Conservation (phyloP, 2,888 invertebrate genomes). For the Leptinotarsa juncta region DNA sequence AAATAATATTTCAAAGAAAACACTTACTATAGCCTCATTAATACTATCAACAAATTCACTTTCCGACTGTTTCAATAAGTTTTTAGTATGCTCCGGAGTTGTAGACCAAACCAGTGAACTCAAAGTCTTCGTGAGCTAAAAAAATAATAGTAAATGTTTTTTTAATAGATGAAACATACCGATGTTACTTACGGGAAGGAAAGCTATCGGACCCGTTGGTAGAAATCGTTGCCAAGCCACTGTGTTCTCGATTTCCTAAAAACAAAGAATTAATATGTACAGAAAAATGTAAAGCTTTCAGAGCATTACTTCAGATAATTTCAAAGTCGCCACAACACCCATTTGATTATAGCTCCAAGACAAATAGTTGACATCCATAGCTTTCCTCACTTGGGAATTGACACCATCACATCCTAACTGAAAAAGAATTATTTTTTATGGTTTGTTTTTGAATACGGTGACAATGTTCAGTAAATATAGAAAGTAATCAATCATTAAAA, state of each 20-base stretch:
- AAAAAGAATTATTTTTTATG: slow-evolving; percentile 47
- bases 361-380: slow-evolving; percentile 85
- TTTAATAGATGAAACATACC: not conserved
- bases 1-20: not conserved
- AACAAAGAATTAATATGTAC: slow-evolving; percentile 22
- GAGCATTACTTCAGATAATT: slow-evolving; percentile 77
- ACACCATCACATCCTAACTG: slow-evolving; percentile 96
- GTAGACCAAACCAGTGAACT: slow-evolving; percentile 98
- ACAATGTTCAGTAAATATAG: not conserved
- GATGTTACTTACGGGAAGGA: slow-evolving; percentile 78
- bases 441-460: not conserved
- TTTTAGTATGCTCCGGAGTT: slow-evolving; percentile 78
- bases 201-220: slow-evolving; percentile 91
- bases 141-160: slow-evolving; percentile 25
- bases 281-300: not conserved
- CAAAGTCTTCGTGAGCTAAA: slow-evolving; percentile 74
- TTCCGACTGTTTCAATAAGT: slow-evolving; percentile 75
- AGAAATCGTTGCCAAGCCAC: slow-evolving; percentile 98
- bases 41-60: slow-evolving; percentile 89
- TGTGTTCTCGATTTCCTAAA: slow-evolving; percentile 76
- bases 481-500: too few relatives aligned
- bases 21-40: slow-evolving; percentile 84
- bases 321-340: slow-evolving; percentile 92
- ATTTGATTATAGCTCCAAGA: slow-evolving; percentile 89
- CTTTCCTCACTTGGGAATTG: slow-evolving; percentile 85